Conservation (phyloP, 2,888 invertebrate species). For the Mystacides longicornis region DNA sequence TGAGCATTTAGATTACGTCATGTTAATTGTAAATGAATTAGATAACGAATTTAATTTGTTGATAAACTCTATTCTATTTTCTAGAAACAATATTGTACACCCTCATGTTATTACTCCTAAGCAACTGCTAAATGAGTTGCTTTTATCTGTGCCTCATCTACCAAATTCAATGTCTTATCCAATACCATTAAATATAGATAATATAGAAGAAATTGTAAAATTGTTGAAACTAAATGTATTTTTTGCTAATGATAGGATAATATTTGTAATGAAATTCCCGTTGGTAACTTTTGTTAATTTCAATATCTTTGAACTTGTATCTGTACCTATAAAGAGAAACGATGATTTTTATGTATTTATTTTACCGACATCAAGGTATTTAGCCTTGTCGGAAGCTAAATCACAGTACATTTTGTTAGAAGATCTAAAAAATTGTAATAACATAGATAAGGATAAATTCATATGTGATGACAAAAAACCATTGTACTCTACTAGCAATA, state of each 20-base stretch:
- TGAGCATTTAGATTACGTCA: no score
- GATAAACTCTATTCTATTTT: not conserved
- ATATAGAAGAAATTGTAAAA: not conserved
- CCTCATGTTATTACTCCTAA: not conserved
- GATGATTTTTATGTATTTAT: not conserved
- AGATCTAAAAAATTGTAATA: not conserved
- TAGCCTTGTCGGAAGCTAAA: no score
- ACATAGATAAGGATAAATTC: not conserved
- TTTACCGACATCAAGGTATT: not conserved
- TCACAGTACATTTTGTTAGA: not conserved
- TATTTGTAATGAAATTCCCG: not conserved
- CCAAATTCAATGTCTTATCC: not conserved
- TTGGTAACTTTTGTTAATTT: not conserved
- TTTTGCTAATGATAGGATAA: not conserved
- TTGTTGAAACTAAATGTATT: not conserved
- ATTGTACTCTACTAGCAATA: no score
- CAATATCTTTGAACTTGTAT: not conserved
- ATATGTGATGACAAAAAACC: not conserved
- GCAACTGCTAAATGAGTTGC: not conserved
- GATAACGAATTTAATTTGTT: not conserved
- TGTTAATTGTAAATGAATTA: not conserved
- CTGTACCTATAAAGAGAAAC: not conserved
- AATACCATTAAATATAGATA: not conserved
- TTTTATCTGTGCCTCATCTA: not conserved
- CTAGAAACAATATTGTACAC: not conserved